Conservation (phyloP, 2,888 invertebrate genomes). For the Azorinus chamasolen region DNA sequence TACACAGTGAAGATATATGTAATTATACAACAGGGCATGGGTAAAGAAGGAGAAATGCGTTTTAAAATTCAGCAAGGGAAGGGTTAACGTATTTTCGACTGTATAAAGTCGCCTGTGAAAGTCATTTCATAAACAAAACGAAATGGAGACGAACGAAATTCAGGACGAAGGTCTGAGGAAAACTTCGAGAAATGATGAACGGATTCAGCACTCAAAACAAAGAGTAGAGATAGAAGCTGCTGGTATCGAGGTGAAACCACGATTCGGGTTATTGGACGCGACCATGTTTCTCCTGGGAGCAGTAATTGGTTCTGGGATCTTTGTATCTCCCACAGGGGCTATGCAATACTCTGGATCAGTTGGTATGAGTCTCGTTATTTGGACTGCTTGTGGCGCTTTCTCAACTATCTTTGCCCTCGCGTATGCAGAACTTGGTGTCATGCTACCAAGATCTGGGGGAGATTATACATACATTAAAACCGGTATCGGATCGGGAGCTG, state of each 20-base stretch:
- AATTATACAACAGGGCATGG: no score
- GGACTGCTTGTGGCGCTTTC: slow-evolving; percentile 57
- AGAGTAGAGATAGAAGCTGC: no score
- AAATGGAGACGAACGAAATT: no score
- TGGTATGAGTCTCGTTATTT: slow-evolving; percentile 88
- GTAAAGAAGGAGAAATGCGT: no score
- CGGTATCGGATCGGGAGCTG: slow-evolving; percentile 86
- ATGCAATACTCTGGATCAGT: slow-evolving; percentile 94
- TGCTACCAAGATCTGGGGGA: slow-evolving; percentile 92
- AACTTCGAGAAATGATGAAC: no score
- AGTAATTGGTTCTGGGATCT: slow-evolving; percentile 96
- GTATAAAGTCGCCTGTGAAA: no score
- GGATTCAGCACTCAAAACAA: no score
- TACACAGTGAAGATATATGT: no score
- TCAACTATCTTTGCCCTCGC: slow-evolving; percentile 90
- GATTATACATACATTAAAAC: slow-evolving; percentile 90
- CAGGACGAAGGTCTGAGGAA: no score
- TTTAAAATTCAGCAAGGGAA: no score
- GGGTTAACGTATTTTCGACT: no score
- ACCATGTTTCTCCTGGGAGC: slow-evolving; percentile 50
- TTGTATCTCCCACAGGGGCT: slow-evolving; percentile 98
- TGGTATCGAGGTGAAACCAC: slow-evolving; percentile 38
- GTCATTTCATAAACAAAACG: no score
- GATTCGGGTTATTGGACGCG: slow-evolving; percentile 43
- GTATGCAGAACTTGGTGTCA: slow-evolving; percentile 93